phyloP scores from a whole-genome alignment of 2,113 vertebrate species.

The Oreocharis arfaki region DNA sequence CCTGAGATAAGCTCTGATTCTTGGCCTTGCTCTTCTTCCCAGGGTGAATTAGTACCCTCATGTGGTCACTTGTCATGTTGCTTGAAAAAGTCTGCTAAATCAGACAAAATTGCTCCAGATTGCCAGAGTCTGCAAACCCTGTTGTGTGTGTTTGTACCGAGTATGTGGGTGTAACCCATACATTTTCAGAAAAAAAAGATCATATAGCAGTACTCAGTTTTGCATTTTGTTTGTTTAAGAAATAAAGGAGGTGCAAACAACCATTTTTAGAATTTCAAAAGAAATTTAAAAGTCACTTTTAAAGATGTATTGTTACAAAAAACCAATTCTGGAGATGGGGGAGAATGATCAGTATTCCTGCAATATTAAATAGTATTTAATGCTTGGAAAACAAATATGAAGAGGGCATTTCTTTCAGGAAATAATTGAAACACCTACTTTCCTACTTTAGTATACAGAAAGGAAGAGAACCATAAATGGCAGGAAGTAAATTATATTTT shows the following conservation, averaged over 20 bases:
- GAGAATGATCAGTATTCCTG: not conserved
- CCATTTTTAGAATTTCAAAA: not conserved
- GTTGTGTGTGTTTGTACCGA: not conserved
- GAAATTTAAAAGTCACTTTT: not conserved
- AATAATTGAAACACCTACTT: not conserved
- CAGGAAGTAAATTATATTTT: not conserved
- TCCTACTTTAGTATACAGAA: not conserved
- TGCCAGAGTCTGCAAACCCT: not conserved
- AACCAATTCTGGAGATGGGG: rapidly evolving
- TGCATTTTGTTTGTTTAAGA: not conserved
- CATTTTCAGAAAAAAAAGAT: not conserved
- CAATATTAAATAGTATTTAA: not conserved
- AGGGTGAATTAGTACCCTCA: slow-evolving; percentile 3
- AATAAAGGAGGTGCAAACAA: not conserved
- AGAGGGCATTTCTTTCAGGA: not conserved
- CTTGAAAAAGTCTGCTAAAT: not conserved
- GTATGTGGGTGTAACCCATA: not conserved
- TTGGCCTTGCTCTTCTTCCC: not conserved
- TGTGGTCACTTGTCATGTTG: not conserved
- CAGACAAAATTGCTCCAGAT: not conserved
- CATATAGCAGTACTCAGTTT: not conserved
- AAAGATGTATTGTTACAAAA: not conserved
- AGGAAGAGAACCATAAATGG: not conserved
- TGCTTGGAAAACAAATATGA: not conserved
- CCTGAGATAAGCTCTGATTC: not conserved